Evolutionary conservation across 2,113 vertebrate genomes (phyloP), one percentile per base, ranked within the genome.

Genomic region (Trachemys scripta): DNA sequence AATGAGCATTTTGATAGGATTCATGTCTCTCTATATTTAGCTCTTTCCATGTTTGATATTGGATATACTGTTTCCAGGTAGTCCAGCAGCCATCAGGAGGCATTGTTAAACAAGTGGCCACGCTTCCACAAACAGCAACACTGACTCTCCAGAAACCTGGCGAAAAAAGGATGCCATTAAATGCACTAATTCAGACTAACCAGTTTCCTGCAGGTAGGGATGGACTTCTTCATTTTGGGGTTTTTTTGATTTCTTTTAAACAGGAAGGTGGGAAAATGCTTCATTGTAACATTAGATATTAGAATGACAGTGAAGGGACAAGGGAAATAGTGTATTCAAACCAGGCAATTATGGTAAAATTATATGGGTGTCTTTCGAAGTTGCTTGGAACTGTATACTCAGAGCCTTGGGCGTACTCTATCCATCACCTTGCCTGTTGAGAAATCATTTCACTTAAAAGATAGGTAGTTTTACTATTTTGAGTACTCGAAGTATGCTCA

Each of bases 11-110:
- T 29, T 95, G 80, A 88, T 85, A 8, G 31, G 80, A 4, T 91
- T 96, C 80, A 51, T n/a, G 92, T 97, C 45, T 96, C 19, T 56
- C 62, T 97, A 42, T 95, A 53, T 89, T 85, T 95, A 91, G 53
- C 38, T 91, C 49, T 94, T 91, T 82, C 89, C 17, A 85, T 13
- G 81, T 88, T 72, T 91, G 4, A 13, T 95, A 27, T 7, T 90
- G 84, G 25, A 38, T 93, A 8, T 96, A 90, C 35, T 35, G n/a
- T 81, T 95, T 95, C 56, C 95, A 99, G 99, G 97, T 99, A 85
- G 98, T 99, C 86, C 99, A 99, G 9, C 98, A 98, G 51, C 95
- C 98, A 57, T 87, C 98, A 11, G 98, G 97, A 96, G 65, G 96
- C 10, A 12, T 96, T 91, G 90, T 97, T 50, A 98, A 98, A 94